These are phyloP conservation scores for Corythoichthys intestinalis DNA, from an alignment of 2,113 vertebrate species.

Conservation along the genomic window DNA sequence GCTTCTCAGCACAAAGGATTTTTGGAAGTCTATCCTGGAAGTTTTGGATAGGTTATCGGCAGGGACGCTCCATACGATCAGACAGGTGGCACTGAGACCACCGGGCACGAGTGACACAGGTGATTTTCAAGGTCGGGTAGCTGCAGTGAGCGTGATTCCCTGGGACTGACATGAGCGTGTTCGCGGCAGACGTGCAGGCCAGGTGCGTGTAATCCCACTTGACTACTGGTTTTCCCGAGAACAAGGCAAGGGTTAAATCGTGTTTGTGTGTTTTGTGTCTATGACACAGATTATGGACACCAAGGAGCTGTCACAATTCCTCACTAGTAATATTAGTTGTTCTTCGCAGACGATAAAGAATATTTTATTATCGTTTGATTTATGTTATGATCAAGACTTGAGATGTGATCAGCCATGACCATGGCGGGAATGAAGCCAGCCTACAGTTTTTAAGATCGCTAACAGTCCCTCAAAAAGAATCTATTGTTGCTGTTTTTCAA, in stretches of 20 bases:
- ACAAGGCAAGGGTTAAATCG: not conserved
- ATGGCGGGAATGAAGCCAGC: no score
- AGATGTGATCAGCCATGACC: no score
- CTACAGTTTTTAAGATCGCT: no score
- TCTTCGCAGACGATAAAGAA: no score
- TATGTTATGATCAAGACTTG: no score
- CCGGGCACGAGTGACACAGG: not conserved
- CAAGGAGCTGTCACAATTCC: no score
- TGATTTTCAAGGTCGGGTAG: slow-evolving; percentile 3
- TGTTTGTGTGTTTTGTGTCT: not conserved
- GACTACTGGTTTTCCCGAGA: not conserved
- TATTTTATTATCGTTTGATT: no score
- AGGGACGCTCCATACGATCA: not conserved
- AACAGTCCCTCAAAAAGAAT: no score
- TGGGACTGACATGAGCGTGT: not conserved
- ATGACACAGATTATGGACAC: no score
- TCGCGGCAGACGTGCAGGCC: not conserved
- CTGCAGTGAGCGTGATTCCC: not conserved
- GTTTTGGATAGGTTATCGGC: not conserved
- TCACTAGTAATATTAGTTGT: no score
- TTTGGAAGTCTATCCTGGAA: not conserved
- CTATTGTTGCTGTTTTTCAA: no score
- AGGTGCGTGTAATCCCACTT: not conserved
- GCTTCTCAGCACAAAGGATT: not conserved
- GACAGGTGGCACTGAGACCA: not conserved